Percentiles rank a stretch among this genome's conserved stretches.
Evolutionary conservation across 35 echinoderm and acorn worm species (phyloP).

Genomic region (Stichopus chloronotus): DNA sequence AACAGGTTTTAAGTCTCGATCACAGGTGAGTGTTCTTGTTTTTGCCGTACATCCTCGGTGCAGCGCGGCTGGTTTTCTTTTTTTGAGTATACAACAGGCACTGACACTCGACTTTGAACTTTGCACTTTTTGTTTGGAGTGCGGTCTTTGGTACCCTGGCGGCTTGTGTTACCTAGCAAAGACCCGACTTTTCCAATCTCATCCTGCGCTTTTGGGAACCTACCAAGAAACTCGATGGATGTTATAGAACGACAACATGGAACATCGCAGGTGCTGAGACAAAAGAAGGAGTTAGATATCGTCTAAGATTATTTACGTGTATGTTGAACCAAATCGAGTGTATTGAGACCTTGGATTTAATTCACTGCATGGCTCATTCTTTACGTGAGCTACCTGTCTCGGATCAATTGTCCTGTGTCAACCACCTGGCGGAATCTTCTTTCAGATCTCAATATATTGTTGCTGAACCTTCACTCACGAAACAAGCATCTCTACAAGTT

Average conservation of each 20-base stretch:
- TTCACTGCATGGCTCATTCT: slow-evolving; percentile 1
- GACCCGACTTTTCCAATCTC: neutral
- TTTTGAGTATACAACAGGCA: neutral
- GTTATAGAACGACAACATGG: neutral
- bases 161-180: slow-evolving; percentile 2
- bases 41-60: neutral
- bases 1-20: neutral
- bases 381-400: neutral
- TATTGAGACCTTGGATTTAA: neutral
- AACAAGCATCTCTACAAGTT: neutral
- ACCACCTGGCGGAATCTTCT: neutral
- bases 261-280: neutral
- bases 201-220: neutral
- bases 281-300: neutral
- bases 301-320: neutral
- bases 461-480: neutral
- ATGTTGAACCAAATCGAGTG: neutral
- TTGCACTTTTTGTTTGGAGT: slow-evolving; percentile 24
- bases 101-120: slow-evolving; percentile 7
- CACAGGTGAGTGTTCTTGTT: neutral
- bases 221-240: neutral
- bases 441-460: neutral
- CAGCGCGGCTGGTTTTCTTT: neutral
- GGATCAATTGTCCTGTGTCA: neutral
- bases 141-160: neutral